Percentiles rank a stretch among this genome's conserved stretches.
Conservation (phyloP, 1,140 invertebrate genomes). For the Ceratina australensis region DNA sequence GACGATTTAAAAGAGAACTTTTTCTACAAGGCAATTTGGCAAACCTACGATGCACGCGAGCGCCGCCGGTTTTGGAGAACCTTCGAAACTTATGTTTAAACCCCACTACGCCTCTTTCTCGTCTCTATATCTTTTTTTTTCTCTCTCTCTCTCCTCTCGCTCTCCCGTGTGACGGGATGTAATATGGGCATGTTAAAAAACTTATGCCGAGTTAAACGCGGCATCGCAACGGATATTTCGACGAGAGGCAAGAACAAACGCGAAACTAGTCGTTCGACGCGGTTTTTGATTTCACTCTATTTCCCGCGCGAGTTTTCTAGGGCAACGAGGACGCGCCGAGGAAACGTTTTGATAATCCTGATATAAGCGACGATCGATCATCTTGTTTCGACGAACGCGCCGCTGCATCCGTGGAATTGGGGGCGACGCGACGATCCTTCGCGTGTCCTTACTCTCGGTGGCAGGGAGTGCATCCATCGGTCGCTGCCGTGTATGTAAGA, state of each 20-base stretch:
- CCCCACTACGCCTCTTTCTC: conserved; percentile 27
- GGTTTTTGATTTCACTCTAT: conserved; percentile 16
- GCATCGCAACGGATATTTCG: conserved; percentile 21
- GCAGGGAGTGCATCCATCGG: conserved; percentile 4
- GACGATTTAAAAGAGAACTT: conserved; percentile 60
- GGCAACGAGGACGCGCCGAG: background rate
- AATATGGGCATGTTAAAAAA: conserved; percentile 71
- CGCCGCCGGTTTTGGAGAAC: conserved; percentile 61
- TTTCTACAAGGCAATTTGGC: conserved; percentile 72
- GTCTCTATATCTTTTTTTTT: conserved; percentile 19
- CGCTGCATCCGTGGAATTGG: conserved; percentile 18
- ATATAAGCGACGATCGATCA: background rate
- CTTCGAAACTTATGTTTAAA: conserved; percentile 70
- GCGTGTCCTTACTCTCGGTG: conserved; percentile 18
- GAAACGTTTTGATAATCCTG: background rate
- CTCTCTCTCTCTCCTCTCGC: conserved; percentile 30
- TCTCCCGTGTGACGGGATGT: conserved; percentile 50
- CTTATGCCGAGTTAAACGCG: conserved; percentile 66
- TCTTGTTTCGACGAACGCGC: conserved; percentile 28
- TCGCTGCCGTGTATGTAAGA: conserved; percentile 42
- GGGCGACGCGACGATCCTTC: conserved; percentile 29
- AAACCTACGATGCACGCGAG: conserved; percentile 63
- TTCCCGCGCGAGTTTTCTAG: background rate
- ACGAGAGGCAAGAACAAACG: conserved; percentile 20
- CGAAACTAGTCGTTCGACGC: conserved; percentile 5